These are phyloP conservation scores for Ichneumoninae sp. DNA, from an alignment of 2,888 invertebrate genomes.

Conservation along the genomic window DNA sequence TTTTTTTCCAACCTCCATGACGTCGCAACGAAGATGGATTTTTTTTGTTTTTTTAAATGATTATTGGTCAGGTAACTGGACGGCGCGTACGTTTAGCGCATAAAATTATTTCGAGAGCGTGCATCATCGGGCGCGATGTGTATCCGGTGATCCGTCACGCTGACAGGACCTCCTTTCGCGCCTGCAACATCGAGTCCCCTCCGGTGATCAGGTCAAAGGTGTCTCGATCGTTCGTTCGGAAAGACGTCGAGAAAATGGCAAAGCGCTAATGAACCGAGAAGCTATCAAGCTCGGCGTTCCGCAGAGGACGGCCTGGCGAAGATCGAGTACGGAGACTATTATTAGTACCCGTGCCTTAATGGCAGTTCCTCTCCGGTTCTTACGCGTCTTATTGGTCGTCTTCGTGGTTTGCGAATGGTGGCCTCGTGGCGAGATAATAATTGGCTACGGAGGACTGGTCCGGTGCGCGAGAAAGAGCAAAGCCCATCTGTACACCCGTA, in stretches of 20 bases:
- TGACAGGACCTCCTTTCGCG: slow-evolving; percentile 30
- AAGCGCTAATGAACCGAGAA: slow-evolving; percentile 63
- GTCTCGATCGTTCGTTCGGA: slow-evolving; percentile 49
- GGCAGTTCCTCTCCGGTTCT: slow-evolving; percentile 51
- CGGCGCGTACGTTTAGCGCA: slow-evolving; percentile 3
- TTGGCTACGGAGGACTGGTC: slow-evolving; percentile 41
- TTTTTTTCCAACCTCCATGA: slow-evolving; percentile 11
- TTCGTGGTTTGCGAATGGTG: slow-evolving; percentile 8
- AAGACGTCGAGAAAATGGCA: slow-evolving; percentile 57
- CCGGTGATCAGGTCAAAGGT: slow-evolving; percentile 59
- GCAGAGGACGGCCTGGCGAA: slow-evolving; percentile 8
- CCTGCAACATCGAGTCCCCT: slow-evolving; percentile 47
- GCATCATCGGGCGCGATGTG: slow-evolving; percentile 47
- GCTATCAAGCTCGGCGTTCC: slow-evolving; percentile 12
- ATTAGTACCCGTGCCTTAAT: slow-evolving; percentile 56
- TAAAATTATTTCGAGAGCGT: slow-evolving; percentile 52
- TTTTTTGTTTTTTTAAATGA: slow-evolving; percentile 21
- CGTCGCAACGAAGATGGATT: not conserved
- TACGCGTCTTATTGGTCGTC: slow-evolving; percentile 38
- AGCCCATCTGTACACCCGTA: not conserved
- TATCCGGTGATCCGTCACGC: slow-evolving; percentile 56
- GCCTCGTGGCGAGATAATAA: slow-evolving; percentile 54
- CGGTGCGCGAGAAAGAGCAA: slow-evolving; percentile 2
- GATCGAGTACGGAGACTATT: slow-evolving; percentile 50
- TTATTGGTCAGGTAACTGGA: not conserved